These are phyloP conservation scores for Protobothrops flavoviridis DNA, from an alignment of 2,113 vertebrate genomes.

Conservation along the genomic window DNA sequence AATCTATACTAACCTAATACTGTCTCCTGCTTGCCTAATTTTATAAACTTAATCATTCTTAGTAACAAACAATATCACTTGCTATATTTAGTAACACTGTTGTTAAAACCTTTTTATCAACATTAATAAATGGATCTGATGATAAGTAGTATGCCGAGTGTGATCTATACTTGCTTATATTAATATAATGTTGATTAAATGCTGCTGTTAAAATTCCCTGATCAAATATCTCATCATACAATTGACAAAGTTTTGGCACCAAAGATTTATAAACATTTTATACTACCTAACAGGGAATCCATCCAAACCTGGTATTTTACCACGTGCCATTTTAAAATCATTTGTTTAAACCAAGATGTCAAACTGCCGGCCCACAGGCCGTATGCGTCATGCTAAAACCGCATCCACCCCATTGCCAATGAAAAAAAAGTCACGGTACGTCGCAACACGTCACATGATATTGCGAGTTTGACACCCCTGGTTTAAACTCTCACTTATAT, in stretches of 20 bases:
- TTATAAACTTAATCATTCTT: background rate
- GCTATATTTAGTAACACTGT: background rate
- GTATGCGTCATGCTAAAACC: too few relatives aligned
- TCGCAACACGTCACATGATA: too few relatives aligned
- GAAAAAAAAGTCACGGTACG: too few relatives aligned
- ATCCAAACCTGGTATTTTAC: background rate
- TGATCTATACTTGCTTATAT: background rate
- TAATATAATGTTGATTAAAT: background rate
- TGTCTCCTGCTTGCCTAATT: background rate
- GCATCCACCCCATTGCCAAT: too few relatives aligned
- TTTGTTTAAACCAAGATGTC: background rate
- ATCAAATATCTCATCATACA: background rate
- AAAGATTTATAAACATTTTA: background rate
- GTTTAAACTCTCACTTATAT: background rate
- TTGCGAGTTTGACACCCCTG: too few relatives aligned
- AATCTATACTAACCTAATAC: background rate
- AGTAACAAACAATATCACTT: background rate
- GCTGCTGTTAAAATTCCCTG: background rate
- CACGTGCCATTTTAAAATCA: background rate
- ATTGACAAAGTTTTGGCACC: background rate
- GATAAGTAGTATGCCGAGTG: background rate
- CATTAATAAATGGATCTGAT: background rate
- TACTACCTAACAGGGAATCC: background rate
- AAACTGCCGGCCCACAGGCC: too few relatives aligned
- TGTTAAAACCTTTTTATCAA: background rate